Evolutionary conservation across 2,888 invertebrate species (phyloP).

Genomic region (Stenodema calcarata): DNA sequence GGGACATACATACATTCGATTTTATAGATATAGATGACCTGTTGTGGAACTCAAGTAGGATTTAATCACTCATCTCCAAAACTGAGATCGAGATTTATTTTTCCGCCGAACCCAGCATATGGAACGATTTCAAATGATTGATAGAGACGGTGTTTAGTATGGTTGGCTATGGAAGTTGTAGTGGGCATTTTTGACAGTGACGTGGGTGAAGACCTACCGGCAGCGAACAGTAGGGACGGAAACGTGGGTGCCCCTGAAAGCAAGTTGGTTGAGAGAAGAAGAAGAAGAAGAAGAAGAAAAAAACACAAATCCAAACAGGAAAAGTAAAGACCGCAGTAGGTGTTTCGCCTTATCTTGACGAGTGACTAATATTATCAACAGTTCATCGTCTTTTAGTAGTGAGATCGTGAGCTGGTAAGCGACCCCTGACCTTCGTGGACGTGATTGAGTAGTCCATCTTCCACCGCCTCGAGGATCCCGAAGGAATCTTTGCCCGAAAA

Average conservation of each 20-base stretch:
- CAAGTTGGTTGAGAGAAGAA: not conserved
- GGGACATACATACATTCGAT: too few species aligned
- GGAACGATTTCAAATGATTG: not conserved
- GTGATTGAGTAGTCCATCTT: constrained; percentile 20
- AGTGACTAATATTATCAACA: constrained; percentile 3
- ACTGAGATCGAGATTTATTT: too few species aligned
- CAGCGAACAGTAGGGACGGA: not conserved
- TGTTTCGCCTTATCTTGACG: not conserved
- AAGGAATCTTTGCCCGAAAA: not conserved
- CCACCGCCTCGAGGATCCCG: not conserved
- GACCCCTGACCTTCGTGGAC: not conserved
- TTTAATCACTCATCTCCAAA: too few species aligned
- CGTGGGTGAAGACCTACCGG: not conserved
- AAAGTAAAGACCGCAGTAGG: not conserved
- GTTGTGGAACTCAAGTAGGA: too few species aligned
- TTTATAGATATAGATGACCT: too few species aligned
- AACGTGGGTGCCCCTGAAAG: not conserved
- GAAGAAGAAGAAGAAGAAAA: not conserved
- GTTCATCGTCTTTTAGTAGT: not conserved
- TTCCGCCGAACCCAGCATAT: too few species aligned
- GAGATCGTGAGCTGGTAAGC: not conserved
- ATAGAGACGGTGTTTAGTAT: not conserved
- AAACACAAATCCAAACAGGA: not conserved
- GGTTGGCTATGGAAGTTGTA: not conserved
- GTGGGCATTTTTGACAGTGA: not conserved